phyloP scores from a whole-genome alignment of 2,797 vertebrate genomes.

The Paramormyrops hopkinsi region DNA sequence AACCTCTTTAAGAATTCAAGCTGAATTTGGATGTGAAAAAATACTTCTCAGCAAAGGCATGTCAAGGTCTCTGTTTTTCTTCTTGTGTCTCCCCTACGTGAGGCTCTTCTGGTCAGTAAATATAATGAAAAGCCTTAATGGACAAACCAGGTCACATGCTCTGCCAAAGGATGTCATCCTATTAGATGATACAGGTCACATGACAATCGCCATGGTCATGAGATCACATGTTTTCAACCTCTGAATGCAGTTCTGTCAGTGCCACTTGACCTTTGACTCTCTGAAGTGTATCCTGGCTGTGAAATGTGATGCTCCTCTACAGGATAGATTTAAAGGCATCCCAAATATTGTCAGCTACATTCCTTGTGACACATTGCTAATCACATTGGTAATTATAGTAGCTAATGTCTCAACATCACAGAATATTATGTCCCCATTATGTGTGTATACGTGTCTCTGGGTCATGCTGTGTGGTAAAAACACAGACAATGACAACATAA shows the following conservation, averaged over 20 bases:
- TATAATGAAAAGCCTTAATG: neutral
- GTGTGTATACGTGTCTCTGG: neutral
- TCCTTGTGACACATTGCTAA: neutral
- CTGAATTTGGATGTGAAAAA: neutral
- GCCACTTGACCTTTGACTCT: neutral
- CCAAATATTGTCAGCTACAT: neutral
- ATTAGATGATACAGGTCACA: neutral
- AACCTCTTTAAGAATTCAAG: neutral
- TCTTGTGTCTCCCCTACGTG: neutral
- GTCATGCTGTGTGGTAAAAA: neutral
- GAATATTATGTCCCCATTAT: neutral
- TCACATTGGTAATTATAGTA: neutral
- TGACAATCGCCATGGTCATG: neutral
- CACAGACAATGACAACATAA: neutral
- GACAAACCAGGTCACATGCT: neutral
- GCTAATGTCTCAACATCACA: neutral
- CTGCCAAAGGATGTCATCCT: neutral
- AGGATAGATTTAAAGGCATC: neutral
- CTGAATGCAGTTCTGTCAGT: neutral
- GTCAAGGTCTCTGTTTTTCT: neutral
- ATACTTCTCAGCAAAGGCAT: conserved; percentile 6
- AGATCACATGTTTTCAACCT: neutral
- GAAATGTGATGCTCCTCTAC: neutral
- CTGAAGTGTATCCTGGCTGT: neutral
- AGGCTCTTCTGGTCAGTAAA: neutral